Base-by-base conservation (phyloP, 1,140 invertebrate genomes). In the Trichonephila inaurata region DNA sequence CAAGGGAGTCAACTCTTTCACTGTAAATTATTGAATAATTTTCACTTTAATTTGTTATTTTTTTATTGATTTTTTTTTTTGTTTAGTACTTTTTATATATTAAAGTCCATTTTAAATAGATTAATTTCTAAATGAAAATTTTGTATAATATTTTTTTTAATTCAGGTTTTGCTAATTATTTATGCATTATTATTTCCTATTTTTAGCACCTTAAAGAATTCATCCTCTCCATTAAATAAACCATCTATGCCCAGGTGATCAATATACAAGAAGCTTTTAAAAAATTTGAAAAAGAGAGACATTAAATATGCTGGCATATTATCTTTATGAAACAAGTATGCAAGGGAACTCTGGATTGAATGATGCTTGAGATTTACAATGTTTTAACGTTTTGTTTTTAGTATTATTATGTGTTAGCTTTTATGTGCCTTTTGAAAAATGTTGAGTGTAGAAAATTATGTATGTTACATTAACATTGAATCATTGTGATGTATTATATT, bases 231-330 rank as follows among this genome's bases (percentile, higher is more conserved):
- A 16, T 16, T 66, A 33, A 92, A 61, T 61, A 92, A 87, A 40
- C 91, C 91, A 86, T 83, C 91, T 8, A 92, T 92, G 91, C 91
- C 91, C 21, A 92, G 91, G 64, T 92, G 91, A 92, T 58, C 14
- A 66, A n/a, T n/a, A 16, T 51, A 19, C 10, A 6, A 28, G 64
- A 33, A 61, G n/a, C 85, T 28, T 44, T n/a, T 77, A 19, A 5
- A 61, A 28, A 69, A 3, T 40, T 3, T 40, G 33, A 44, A 19
- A 24, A 33, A 6, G 28, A 28, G 28, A 28, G 66, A 61, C 8
- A 81, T 81, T 28, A 82, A 33, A 91, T 91, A 91, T 91, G 89
- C 89, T 91, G 89, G 89, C 89, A 82, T 91, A 91, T 91, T 91
- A 16, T 87, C 60, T 44, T 72, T 18, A 18, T 21, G 24, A 33